Evolutionary conservation across 2,797 vertebrate species (phyloP).

Genomic region (Bothrops alternatus): DNA sequence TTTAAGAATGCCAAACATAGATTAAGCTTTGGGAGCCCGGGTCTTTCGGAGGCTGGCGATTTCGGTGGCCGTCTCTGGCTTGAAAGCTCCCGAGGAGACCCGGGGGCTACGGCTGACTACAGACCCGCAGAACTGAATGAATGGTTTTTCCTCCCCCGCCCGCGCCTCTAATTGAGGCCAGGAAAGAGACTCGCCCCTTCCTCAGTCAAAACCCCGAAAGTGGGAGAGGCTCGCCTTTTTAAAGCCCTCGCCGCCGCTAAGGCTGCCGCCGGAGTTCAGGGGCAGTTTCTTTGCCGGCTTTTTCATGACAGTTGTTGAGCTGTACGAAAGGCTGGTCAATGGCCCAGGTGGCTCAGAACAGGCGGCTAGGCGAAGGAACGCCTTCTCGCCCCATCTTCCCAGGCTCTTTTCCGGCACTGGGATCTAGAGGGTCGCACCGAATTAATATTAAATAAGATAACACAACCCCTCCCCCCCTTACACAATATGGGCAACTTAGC

Average conservation of each 20-base stretch:
- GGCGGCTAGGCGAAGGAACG: not conserved
- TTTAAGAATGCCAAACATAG: not conserved
- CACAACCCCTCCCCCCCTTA: too few relatives aligned
- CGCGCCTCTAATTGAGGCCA: not conserved
- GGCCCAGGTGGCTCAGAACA: not conserved
- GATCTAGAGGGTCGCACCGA: not conserved
- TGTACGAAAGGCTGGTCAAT: not conserved
- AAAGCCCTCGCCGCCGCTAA: not conserved
- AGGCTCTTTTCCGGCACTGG: not conserved
- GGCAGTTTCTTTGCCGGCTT: not conserved
- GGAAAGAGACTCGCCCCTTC: conserved; percentile 11
- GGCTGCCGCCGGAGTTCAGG: not conserved
- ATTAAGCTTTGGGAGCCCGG: not conserved
- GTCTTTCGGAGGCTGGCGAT: not conserved
- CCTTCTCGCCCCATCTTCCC: not conserved
- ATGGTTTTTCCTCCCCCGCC: not conserved
- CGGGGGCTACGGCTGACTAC: not conserved
- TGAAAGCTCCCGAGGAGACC: not conserved
- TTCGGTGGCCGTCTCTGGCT: not conserved
- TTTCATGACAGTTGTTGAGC: not conserved
- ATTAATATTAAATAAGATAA: not conserved
- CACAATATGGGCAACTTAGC: not conserved
- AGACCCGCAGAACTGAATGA: conserved; percentile 15
- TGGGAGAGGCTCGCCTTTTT: not conserved
- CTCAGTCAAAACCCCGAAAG: not conserved